Base-by-base conservation (phyloP, 35 echinoderm and acorn worm genomes). In the Apostichopus japonicus region DNA sequence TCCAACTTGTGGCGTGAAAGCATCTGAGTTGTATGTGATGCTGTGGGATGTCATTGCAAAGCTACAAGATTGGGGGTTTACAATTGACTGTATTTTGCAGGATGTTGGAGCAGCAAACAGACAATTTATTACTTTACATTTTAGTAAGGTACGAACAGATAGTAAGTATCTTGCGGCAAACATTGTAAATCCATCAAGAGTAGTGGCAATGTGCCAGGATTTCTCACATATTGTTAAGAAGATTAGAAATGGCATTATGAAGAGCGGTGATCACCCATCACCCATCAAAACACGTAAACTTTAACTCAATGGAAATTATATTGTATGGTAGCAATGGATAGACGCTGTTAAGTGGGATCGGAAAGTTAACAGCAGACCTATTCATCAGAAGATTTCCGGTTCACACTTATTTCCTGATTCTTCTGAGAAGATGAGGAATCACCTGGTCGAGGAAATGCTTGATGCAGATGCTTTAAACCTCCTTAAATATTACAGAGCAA, bases 191-290 rank as follows among this genome's bases (percentile, higher is more conserved):
- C 77, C 73, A 19, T 14, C 21, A 9, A 53, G 25, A 56, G 13
- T 23, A 5, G 53, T 92, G 10, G 56, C 23, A 4, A 22, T 80
- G 6, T 79, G 75, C 78, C 90, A 92, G 24, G 90, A 92, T 56
- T 92, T 80, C 16, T 92, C 90, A 16, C 90, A 92, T 58, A 70
- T 22, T 54, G 27, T 92, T 10, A 92, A 92, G 55, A 92, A 92
- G 63, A 33, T 92, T 8, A 55, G 77, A 22, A 82, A 92, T 82
- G 78, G 77, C n/a, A 21, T 92, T 10, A 78, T 92, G 10, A 92
- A 80, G 14, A 92, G 90, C 23, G 90, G 90, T 6, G 10, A 90
- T n/a, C n/a, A 92, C 54, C 57, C 21, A 17, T 56, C 5, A 73
- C n/a, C 56, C n/a, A 16, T 55, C 4, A 72, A 92, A 16, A 79